phyloP scores from a whole-genome alignment of 2,797 vertebrate species.

The Margarornis squamiger region DNA sequence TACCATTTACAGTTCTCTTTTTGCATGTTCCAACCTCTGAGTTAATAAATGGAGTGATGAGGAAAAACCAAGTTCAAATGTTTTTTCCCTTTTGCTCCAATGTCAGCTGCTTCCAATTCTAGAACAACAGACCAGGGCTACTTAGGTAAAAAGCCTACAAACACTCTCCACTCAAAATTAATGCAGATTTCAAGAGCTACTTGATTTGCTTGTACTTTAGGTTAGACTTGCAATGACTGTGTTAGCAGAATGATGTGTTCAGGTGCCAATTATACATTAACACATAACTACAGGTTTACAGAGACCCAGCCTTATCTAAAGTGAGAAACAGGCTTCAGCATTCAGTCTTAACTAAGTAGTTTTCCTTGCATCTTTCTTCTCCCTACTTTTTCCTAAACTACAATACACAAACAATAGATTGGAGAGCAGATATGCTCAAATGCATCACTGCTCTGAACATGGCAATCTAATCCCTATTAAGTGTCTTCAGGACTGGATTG shows the following conservation, averaged over 20 bases:
- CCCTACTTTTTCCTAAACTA: background rate
- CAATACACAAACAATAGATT: background rate
- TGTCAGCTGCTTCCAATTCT: background rate
- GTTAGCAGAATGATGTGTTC: background rate
- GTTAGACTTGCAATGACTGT: background rate
- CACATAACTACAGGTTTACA: background rate
- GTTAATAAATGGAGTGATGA: background rate
- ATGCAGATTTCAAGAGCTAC: background rate
- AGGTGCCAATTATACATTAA: conserved; percentile 7
- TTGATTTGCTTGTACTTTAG: conserved; percentile 21
- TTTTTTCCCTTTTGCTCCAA: background rate
- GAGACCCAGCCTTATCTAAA: background rate
- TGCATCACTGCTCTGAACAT: background rate
- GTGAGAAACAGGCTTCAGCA: background rate
- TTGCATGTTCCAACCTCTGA: background rate
- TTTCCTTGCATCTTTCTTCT: background rate
- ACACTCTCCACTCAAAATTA: background rate
- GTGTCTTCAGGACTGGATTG: background rate
- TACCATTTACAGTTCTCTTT: background rate
- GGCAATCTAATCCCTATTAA: background rate
- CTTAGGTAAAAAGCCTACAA: background rate
- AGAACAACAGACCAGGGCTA: background rate
- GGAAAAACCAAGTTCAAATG: background rate
- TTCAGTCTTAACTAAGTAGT: background rate
- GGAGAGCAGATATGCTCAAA: background rate